Evolutionary conservation across 2,797 vertebrate genomes (phyloP).

Genomic region (Chanos chanos): DNA sequence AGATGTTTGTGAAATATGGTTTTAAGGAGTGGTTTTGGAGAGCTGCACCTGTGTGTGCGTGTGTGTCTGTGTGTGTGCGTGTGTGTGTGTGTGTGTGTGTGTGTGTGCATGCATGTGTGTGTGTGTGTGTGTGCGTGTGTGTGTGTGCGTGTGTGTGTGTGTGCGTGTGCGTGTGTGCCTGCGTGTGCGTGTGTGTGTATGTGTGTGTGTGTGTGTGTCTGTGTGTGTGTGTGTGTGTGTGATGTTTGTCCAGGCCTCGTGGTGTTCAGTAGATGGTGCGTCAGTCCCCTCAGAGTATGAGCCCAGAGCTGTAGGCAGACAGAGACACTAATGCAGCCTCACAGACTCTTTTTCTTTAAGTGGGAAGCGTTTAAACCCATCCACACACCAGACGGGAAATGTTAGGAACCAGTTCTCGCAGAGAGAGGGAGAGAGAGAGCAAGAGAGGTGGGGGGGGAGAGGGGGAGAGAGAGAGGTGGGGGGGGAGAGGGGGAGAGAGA

Average conservation of each 20-base stretch:
- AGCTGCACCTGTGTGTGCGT: too few species aligned
- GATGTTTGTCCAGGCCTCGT: not conserved
- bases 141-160: conserved; percentile 14
- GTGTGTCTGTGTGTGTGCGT: not conserved
- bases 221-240: conserved; percentile 19
- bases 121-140: conserved; percentile 10
- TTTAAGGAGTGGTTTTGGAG: too few species aligned
- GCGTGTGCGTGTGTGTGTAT: conserved; percentile 43
- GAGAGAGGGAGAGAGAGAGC: not conserved
- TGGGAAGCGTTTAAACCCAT: too few species aligned
- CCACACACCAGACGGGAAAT: not conserved
- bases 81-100: conserved; percentile 31
- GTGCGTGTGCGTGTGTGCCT: conserved; percentile 45
- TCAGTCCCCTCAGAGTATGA: too few species aligned
- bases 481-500: not conserved
- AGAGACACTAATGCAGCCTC: too few species aligned
- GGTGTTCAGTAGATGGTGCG: conserved; percentile 12
- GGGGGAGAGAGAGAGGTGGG: not conserved
- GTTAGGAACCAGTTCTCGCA: not conserved
- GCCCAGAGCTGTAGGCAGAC: too few species aligned
- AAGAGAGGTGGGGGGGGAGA: not conserved
- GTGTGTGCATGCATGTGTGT: not conserved
- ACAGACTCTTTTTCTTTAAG: too few species aligned
- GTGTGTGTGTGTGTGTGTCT: conserved; percentile 37
- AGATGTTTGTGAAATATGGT: too few species aligned